A percentile compares a stretch with the other conserved stretches of the same genome.
phyloP scores from a whole-genome alignment of 2,113 vertebrate genomes.

The Strigops habroptila region DNA sequence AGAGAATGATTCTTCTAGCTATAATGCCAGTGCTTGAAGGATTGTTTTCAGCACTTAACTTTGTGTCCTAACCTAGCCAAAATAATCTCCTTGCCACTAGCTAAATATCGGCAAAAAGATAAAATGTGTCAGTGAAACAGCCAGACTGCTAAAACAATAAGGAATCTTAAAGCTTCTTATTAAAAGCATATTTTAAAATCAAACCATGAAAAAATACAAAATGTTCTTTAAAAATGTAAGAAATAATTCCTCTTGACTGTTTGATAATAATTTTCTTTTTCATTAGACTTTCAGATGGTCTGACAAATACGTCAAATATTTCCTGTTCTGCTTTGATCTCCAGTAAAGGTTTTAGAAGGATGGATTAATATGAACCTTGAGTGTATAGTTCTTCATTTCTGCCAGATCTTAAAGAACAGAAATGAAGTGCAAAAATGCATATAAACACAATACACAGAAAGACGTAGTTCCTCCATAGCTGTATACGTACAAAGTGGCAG shows the following conservation, averaged over 20 bases:
- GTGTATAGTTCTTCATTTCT: neutral
- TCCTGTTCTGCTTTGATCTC: neutral
- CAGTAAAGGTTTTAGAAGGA: neutral
- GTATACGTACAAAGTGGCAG: neutral
- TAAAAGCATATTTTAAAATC: neutral
- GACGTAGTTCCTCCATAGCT: neutral
- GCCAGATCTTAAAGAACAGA: neutral
- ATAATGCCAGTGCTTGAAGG: neutral
- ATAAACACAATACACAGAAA: neutral
- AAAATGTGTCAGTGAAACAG: neutral
- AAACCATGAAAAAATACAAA: neutral
- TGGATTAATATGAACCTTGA: neutral
- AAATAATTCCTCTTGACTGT: neutral
- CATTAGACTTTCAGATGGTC: neutral
- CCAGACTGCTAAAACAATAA: slow-evolving; percentile 1
- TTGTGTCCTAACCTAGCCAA: neutral
- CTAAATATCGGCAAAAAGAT: neutral
- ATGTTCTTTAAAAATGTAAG: neutral
- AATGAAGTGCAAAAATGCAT: neutral
- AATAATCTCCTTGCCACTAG: slow-evolving; percentile 12
- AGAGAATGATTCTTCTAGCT: neutral
- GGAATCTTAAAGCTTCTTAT: neutral
- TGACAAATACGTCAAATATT: neutral
- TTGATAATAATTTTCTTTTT: neutral
- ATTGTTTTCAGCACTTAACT: neutral